Evolutionary conservation across 2,888 invertebrate genomes (phyloP).

Genomic region (Melanophora roralis): DNA sequence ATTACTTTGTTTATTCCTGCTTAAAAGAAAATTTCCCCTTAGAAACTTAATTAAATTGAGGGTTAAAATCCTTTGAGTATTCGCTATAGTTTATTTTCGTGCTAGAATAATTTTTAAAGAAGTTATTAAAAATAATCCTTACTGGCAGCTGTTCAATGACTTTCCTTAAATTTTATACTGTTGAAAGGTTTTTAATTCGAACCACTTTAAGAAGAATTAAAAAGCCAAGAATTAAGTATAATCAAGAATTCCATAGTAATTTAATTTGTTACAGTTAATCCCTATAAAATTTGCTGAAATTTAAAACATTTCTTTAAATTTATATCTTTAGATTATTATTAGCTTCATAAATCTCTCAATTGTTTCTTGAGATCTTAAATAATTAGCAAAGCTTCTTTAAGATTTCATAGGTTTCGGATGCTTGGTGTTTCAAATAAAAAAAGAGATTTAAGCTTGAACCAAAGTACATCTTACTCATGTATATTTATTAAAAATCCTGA

Average conservation of each 20-base stretch:
- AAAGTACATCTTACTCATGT: constrained; percentile 46
- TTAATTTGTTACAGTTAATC: constrained; percentile 29
- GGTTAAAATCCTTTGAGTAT: constrained; percentile 26
- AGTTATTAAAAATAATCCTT: constrained; percentile 12
- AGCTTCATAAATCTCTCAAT: background rate
- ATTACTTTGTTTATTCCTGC: background rate
- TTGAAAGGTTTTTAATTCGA: background rate
- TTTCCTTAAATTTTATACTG: background rate
- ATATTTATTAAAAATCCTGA: constrained; percentile 49
- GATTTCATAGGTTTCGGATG: background rate
- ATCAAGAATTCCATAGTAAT: background rate
- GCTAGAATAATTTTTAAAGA: constrained; percentile 35
- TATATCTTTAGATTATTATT: background rate
- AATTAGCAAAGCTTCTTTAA: constrained; percentile 8
- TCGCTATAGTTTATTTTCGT: background rate
- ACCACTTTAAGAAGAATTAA: constrained; percentile 40
- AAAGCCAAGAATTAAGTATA: constrained; percentile 50
- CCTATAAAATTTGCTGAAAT: background rate
- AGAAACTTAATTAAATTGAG: background rate
- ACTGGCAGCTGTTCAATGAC: constrained; percentile 32
- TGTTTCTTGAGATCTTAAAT: constrained; percentile 8
- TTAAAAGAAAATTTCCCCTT: background rate
- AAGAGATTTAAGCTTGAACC: constrained; percentile 51
- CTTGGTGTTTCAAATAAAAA: constrained; percentile 16
- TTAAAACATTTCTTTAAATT: background rate